phyloP scores from a whole-genome alignment of 2,888 invertebrate species.

The Aelia acuminata region DNA sequence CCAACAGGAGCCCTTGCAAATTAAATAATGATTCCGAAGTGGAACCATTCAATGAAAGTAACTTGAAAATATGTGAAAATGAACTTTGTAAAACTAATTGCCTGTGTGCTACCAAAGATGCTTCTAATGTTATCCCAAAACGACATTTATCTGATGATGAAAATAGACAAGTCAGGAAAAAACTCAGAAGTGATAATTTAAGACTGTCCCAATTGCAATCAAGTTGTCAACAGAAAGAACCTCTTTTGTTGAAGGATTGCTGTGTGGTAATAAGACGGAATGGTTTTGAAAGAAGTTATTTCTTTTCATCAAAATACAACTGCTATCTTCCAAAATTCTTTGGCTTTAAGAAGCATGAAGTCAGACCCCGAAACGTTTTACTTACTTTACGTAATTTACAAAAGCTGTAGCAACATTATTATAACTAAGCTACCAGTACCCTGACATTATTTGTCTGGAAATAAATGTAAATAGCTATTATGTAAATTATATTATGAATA shows the following conservation, averaged over 20 bases:
- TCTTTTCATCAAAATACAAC: neutral
- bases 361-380: neutral
- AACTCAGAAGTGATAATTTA: neutral
- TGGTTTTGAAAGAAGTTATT: neutral
- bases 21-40: neutral
- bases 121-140: neutral
- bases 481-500: neutral
- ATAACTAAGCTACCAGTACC: neutral
- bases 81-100: neutral
- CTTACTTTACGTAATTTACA: neutral
- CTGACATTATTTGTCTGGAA: neutral
- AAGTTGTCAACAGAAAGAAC: neutral
- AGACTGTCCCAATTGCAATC: neutral
- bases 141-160: neutral
- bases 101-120: neutral
- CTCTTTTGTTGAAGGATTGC: neutral
- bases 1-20: neutral
- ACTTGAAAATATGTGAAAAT: neutral
- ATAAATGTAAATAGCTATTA: neutral
- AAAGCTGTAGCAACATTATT: neutral
- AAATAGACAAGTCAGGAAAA: neutral
- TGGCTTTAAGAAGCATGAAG: conserved; percentile 19
- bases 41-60: neutral
- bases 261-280: neutral
- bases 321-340: conserved; percentile 30